Evolutionary conservation across 37 sponge, comb jelly and placozoan genomes (phyloP).

Genomic region (Halichondria panicea): DNA sequence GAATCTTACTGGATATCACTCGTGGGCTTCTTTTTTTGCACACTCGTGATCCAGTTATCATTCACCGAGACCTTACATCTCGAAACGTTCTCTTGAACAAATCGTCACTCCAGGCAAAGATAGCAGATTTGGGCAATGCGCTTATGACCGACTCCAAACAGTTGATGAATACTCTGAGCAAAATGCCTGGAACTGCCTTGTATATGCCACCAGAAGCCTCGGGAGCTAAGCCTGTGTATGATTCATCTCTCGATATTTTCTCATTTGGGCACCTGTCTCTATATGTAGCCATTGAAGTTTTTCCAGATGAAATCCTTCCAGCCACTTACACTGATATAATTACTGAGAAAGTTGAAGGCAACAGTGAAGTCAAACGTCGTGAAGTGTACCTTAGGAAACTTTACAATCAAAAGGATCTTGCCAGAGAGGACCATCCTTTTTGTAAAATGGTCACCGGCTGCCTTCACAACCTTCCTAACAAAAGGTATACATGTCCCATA

Average conservation of each 20-base stretch:
- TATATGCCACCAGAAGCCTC: slow-evolving; percentile 39
- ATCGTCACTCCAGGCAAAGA: slow-evolving; percentile 23
- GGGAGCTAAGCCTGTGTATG: background rate
- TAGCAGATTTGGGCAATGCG: slow-evolving; percentile 43
- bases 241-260: slow-evolving; percentile 13
- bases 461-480: slow-evolving; percentile 1
- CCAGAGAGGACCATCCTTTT: background rate
- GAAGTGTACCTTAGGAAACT: slow-evolving; percentile 2
- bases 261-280: slow-evolving; percentile 27
- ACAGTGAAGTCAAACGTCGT: slow-evolving; percentile 20
- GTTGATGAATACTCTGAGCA: slow-evolving; percentile 6
- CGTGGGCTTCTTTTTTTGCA: slow-evolving; percentile 41
- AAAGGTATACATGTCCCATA: background rate
- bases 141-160: background rate
- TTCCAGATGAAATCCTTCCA: slow-evolving; percentile 7
- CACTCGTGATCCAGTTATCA: slow-evolving; percentile 16
- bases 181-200: background rate
- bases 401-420: background rate
- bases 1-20: slow-evolving; percentile 34
- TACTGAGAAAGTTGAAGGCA: background rate
- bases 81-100: slow-evolving; percentile 37
- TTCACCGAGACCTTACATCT: slow-evolving; percentile 44
- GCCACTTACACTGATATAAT: slow-evolving; percentile 5
- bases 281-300: slow-evolving; percentile 3
- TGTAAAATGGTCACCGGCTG: background rate